Conservation (phyloP, 2,888 invertebrate species). For the Drosophila subsilvestris region DNA sequence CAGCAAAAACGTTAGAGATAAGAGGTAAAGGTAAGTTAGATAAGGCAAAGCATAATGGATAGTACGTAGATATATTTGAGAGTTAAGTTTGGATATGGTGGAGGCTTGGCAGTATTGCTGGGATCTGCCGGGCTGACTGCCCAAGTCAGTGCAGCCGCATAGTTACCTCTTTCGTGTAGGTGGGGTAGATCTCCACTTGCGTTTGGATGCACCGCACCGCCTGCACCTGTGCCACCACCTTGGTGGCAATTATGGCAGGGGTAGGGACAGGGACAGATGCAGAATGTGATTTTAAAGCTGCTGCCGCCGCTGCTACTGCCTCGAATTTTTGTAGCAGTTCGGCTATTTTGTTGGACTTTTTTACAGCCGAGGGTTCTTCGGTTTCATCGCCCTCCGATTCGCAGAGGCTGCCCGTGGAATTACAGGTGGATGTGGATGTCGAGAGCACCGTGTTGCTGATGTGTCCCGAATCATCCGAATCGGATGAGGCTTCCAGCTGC, state of each 20-base stretch:
- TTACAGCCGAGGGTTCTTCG: slow-evolving; percentile 13
- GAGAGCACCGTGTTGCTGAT: slow-evolving; percentile 86
- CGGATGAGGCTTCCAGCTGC: slow-evolving; percentile 70
- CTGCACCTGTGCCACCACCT: slow-evolving; percentile 80
- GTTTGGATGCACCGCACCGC: slow-evolving; percentile 82
- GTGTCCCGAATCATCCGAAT: slow-evolving; percentile 92
- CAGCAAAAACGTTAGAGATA: slow-evolving; percentile 23
- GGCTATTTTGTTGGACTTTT: slow-evolving; percentile 69
- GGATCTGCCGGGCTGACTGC: slow-evolving; percentile 14
- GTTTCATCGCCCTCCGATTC: slow-evolving; percentile 66
- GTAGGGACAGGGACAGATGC: background rate
- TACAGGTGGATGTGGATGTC: slow-evolving; percentile 57
- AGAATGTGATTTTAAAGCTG: background rate
- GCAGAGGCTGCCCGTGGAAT: slow-evolving; percentile 66
- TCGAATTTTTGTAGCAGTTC: slow-evolving; percentile 81
- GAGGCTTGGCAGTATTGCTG: background rate
- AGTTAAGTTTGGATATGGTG: slow-evolving; percentile 25
- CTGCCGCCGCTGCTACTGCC: slow-evolving; percentile 42
- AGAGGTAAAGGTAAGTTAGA: slow-evolving; percentile 65
- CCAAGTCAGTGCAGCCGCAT: slow-evolving; percentile 77
- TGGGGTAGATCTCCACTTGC: slow-evolving; percentile 83
- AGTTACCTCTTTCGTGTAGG: slow-evolving; percentile 84
- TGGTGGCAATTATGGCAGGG: slow-evolving; percentile 46
- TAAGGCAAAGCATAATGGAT: slow-evolving; percentile 48
- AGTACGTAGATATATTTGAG: slow-evolving; percentile 42